Evolutionary conservation across 2,888 invertebrate genomes (phyloP).

Genomic region (Oxyteleia sp.): DNA sequence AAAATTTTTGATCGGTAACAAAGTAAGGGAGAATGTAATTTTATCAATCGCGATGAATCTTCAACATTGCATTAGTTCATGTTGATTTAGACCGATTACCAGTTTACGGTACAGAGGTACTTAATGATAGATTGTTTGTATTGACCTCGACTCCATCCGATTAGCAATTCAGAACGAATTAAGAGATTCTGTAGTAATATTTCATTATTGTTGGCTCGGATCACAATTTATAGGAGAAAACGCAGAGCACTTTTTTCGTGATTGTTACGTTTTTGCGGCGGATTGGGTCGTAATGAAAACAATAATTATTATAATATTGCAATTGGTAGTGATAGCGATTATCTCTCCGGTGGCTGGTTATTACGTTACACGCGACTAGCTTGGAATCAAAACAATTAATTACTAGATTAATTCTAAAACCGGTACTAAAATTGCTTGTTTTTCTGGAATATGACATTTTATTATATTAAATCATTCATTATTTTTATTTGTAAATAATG

Average conservation of each 20-base stretch:
- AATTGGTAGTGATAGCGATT: constrained; percentile 11
- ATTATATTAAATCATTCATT: too few species aligned
- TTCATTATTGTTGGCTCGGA: constrained; percentile 42
- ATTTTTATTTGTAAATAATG: too few species aligned
- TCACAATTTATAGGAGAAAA: neutral
- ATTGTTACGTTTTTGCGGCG: constrained; percentile 20
- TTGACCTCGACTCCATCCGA: constrained; percentile 52
- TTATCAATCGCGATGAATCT: constrained; percentile 31
- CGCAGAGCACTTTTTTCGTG: neutral
- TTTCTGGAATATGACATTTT: constrained; percentile 12
- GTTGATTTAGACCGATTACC: constrained; percentile 56
- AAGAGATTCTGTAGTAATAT: constrained; percentile 63
- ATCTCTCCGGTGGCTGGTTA: constrained; percentile 2
- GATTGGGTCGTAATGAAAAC: constrained; percentile 39
- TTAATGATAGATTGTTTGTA: constrained; percentile 65
- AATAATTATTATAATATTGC: constrained; percentile 28
- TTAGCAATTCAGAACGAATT: constrained; percentile 67
- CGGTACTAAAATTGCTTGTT: too few species aligned
- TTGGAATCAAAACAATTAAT: constrained; percentile 15
- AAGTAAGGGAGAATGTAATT: constrained; percentile 4
- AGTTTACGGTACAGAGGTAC: constrained; percentile 56
- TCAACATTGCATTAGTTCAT: constrained; percentile 7
- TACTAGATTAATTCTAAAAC: neutral
- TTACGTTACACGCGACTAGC: constrained; percentile 14
- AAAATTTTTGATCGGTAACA: neutral